Percentiles rank a stretch among this genome's conserved stretches.
phyloP scores from a whole-genome alignment of 2,888 invertebrate species.

The Oligia latruncula region DNA sequence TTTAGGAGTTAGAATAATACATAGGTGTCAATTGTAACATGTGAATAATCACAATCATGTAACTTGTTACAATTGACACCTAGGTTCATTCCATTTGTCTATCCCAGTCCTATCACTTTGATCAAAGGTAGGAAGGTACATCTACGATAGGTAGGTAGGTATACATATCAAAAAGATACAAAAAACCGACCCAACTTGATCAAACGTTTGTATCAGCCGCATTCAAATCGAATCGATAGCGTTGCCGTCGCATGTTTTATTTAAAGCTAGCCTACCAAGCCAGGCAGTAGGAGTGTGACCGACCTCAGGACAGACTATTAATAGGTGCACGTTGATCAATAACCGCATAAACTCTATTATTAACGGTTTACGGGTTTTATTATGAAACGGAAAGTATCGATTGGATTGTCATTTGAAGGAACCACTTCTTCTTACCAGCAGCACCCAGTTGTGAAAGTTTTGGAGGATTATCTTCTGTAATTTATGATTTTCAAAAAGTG shows the following conservation, averaged over 20 bases:
- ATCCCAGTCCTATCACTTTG: background rate
- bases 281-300: conserved; percentile 24
- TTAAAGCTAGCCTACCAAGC: conserved; percentile 40
- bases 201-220: conserved; percentile 26
- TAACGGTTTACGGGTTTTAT: background rate
- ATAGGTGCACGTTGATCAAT: conserved; percentile 58
- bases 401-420: background rate
- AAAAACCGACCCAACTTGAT: conserved; percentile 11
- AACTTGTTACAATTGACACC: background rate
- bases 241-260: conserved; percentile 59
- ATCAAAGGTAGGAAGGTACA: conserved; percentile 6
- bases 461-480: too few relatives aligned
- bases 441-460: background rate
- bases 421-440: background rate
- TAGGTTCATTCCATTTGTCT: background rate
- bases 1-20: too few relatives aligned
- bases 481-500: too few relatives aligned
- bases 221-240: conserved; percentile 58
- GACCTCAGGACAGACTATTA: conserved; percentile 48
- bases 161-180: conserved; percentile 11
- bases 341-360: conserved; percentile 31
- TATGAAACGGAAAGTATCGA: conserved; percentile 4
- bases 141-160: background rate
- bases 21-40: too few relatives aligned
- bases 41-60: too few relatives aligned